Percentiles rank a stretch among this genome's conserved stretches.
Conservation (phyloP, 1,140 invertebrate genomes). For the Papilio dardanus region DNA sequence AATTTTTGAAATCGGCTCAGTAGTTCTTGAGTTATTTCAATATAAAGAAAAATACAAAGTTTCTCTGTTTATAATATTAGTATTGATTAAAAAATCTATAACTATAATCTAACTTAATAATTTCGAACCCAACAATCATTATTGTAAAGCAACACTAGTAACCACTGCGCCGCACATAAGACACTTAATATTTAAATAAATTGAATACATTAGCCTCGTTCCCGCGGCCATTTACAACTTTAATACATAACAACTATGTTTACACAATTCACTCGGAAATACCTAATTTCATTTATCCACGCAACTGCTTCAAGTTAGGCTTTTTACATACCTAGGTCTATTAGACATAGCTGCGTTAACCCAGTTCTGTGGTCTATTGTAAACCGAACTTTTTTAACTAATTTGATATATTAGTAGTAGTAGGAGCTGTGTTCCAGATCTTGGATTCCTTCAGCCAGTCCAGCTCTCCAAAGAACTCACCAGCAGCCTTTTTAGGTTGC, state of each 20-base stretch:
- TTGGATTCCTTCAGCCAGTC: no score
- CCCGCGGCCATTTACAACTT: slow-evolving; percentile 16
- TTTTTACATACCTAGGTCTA: background rate
- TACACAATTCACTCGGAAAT: background rate
- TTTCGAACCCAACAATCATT: background rate
- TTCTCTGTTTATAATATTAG: no score
- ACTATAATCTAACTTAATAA: no score
- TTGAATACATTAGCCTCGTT: slow-evolving; percentile 10
- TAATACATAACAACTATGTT: background rate
- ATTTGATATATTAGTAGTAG: no score
- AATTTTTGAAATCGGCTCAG: no score
- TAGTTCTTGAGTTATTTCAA: no score
- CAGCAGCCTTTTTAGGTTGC: no score
- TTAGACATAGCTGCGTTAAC: background rate
- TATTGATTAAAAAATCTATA: no score
- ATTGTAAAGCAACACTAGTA: background rate
- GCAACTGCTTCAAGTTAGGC: slow-evolving; percentile 10
- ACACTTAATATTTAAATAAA: slow-evolving; percentile 45
- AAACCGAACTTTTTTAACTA: background rate
- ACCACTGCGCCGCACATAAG: slow-evolving; percentile 19
- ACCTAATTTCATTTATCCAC: slow-evolving; percentile 19
- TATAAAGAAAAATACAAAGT: no score
- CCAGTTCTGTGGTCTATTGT: background rate
- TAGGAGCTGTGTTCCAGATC: no score
- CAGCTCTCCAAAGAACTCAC: no score